Base-by-base conservation (phyloP, 2,888 invertebrate genomes). In the Polylopha cassiicola region DNA sequence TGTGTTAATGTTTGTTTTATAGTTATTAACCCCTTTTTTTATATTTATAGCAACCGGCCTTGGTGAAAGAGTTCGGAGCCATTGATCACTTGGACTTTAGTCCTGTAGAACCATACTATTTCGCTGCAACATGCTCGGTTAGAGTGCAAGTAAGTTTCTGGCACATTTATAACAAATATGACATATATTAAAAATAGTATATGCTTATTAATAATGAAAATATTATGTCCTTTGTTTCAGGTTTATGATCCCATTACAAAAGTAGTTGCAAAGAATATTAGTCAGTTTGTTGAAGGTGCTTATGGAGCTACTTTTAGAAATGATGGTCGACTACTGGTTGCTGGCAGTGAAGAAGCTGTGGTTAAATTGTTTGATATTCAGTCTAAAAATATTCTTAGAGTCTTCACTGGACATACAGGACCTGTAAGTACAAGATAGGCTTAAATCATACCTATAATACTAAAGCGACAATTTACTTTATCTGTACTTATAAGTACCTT, bases 41-140 rank as follows among this genome's bases (percentile, higher is more conserved):
- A 21, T 39, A 22, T 23, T 75, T 80, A 41, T 67, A 82, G 97
- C 87, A 90, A 41, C 95, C 97, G 14, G 93, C 95, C 2, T 87
- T 95, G 21, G 89, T 95, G 0, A 97, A 98, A 73, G 98, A 98
- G 74, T 95, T 94, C 75, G 96, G 96, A 11, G 91, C 95, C 0
- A 94, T 99, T 37, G 95, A 97, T 65, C 92, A 94, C 62, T 89
- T 98, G 24, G 94, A 97, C 68, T 95, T 98, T 65, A 94, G 95
- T 45, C 95, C 95, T 0, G 88, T 92, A 5, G 92, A 95, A 61
- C 97, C 98, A 0, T 89, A 95, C 80, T 91, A 94, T 68, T 95
- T 98, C 82, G 97, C 97, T 4, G 94, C 96, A 9, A 97, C 98
- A 37, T 95, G 94, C 66, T 97, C 97, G 0, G 94, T 95, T 1